Evolutionary conservation across 2,797 vertebrate species (phyloP).

Genomic region (Tangara arthus): DNA sequence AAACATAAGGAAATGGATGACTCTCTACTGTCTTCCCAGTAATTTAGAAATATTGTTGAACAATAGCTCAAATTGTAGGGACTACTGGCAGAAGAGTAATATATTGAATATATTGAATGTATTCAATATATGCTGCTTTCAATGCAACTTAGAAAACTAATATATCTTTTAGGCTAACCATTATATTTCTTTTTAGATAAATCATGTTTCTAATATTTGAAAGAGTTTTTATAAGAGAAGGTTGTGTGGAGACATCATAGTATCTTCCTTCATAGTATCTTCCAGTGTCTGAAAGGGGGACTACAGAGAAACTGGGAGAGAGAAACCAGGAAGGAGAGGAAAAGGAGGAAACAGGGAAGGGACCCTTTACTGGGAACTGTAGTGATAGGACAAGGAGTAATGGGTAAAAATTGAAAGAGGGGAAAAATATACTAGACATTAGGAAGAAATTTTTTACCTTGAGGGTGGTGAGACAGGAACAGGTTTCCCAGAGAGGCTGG

Average conservation of each 20-base stretch:
- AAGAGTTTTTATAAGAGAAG: background rate
- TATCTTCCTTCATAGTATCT: background rate
- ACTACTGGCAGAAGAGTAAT: background rate
- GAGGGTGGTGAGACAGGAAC: background rate
- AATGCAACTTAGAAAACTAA: background rate
- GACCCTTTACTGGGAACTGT: background rate
- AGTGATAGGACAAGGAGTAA: background rate
- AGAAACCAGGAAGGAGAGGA: background rate
- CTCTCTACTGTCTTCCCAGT: background rate
- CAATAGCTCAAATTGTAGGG: background rate
- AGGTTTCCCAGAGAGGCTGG: background rate
- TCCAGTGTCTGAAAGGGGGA: background rate
- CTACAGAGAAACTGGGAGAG: background rate
- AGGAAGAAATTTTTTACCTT: background rate
- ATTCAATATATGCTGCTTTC: background rate
- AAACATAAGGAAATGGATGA: background rate
- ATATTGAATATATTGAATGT: background rate
- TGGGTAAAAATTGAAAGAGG: background rate
- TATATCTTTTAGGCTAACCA: background rate
- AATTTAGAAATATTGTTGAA: background rate
- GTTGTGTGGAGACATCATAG: rapidly evolving
- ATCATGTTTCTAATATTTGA: background rate
- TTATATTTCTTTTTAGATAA: background rate
- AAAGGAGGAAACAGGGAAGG: background rate
- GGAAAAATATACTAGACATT: background rate